These are phyloP conservation scores for Rhopalosiphum padi DNA, from an alignment of 1,140 invertebrate genomes.

Conservation along the genomic window DNA sequence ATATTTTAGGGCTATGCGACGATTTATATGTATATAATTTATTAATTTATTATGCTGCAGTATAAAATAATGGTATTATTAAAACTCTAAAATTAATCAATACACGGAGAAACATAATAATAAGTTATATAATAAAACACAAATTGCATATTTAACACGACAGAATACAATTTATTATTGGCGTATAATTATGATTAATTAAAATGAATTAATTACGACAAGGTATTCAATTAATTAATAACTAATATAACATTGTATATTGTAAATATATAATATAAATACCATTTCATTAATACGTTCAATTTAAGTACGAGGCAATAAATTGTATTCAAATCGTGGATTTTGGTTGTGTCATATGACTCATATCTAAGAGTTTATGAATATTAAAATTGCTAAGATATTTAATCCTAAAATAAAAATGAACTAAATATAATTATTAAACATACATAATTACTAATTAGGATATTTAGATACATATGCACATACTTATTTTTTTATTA, in stretches of 20 bases:
- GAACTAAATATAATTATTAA: background rate
- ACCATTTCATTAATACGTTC: background rate
- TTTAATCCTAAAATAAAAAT: background rate
- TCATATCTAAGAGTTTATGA: background rate
- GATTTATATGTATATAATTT: background rate
- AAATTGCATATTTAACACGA: background rate
- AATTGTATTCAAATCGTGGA: background rate
- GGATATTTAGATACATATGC: background rate
- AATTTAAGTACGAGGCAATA: background rate
- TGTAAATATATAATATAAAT: background rate
- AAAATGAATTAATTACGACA: background rate
- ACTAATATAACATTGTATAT: too few relatives aligned
- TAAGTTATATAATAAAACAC: background rate
- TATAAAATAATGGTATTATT: background rate
- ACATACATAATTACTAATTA: background rate
- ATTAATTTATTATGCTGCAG: background rate
- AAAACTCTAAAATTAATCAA: background rate
- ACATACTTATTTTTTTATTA: background rate
- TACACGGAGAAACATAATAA: background rate
- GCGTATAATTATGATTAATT: background rate
- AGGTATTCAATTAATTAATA: background rate
- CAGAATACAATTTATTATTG: background rate
- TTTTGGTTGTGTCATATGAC: background rate
- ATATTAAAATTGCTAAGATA: too few relatives aligned
- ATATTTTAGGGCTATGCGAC: background rate